phyloP scores from a whole-genome alignment of 2,888 invertebrate species.

The Holacanthella duospinosa region DNA sequence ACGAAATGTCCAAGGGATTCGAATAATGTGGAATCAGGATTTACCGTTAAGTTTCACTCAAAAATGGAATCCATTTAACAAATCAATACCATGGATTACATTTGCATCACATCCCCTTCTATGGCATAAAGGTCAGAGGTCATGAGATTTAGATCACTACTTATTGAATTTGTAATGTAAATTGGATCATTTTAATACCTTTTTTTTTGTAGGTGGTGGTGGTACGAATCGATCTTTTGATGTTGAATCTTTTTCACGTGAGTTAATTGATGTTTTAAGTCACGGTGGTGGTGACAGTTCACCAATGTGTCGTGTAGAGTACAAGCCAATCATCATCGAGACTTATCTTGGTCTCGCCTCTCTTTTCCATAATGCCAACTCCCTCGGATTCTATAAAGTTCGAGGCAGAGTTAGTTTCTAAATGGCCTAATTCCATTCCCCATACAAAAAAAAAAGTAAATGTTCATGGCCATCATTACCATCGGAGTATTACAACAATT shows the following conservation, averaged over 20 bases:
- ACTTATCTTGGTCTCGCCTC: slow-evolving; percentile 71
- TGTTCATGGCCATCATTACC: no score
- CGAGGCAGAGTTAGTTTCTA: slow-evolving; percentile 75
- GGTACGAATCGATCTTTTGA: slow-evolving; percentile 45
- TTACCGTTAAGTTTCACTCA: slow-evolving; percentile 55
- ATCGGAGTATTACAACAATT: no score
- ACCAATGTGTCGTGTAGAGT: slow-evolving; percentile 45
- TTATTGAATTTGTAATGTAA: no score
- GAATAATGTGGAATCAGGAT: slow-evolving; percentile 67
- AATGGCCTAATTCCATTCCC: no score
- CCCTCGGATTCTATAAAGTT: slow-evolving; percentile 75
- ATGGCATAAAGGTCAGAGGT: slow-evolving; percentile 50
- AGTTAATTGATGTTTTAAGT: slow-evolving; percentile 44
- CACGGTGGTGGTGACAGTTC: slow-evolving; percentile 29
- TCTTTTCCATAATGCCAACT: slow-evolving; percentile 67
- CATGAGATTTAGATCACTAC: background rate
- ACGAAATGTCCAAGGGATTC: slow-evolving; percentile 60
- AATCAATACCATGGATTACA: slow-evolving; percentile 65
- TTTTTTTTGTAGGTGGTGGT: slow-evolving; percentile 8
- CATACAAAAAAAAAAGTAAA: no score
- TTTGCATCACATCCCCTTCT: slow-evolving; percentile 69
- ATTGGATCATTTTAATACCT: no score
- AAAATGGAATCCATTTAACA: slow-evolving; percentile 78
- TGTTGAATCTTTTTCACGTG: slow-evolving; percentile 52
- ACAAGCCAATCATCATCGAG: slow-evolving; percentile 62